These are phyloP conservation scores for Drosophila tanythrix DNA, from an alignment of 2,888 invertebrate genomes.

Conservation along the genomic window DNA sequence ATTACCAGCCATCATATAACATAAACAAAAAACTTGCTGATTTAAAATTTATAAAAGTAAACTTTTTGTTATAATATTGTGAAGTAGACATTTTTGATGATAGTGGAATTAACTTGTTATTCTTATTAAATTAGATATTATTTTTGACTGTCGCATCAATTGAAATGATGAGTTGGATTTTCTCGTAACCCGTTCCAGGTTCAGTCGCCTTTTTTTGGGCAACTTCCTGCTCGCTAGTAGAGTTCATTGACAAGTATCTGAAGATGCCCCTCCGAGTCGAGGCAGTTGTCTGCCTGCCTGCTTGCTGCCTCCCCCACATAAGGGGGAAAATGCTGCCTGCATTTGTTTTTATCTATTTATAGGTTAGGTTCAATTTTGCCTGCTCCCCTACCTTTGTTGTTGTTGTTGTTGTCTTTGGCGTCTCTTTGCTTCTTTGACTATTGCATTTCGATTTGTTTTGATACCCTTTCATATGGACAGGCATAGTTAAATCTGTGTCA, in stretches of 20 bases:
- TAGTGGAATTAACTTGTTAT: not conserved
- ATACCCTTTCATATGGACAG: conserved; percentile 12
- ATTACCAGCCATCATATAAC: not conserved
- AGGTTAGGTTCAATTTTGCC: conserved; percentile 47
- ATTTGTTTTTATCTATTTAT: conserved; percentile 63
- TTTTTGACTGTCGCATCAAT: not conserved
- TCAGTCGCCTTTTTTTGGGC: not conserved
- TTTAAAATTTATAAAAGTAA: not conserved
- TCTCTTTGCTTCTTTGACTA: conserved; percentile 30
- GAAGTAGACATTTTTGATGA: not conserved
- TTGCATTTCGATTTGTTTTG: conserved; percentile 39
- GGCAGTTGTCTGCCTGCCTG: conserved; percentile 21
- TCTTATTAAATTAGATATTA: not conserved
- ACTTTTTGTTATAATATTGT: not conserved
- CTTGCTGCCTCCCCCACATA: conserved; percentile 49
- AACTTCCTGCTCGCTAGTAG: conserved; percentile 17
- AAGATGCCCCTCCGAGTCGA: conserved; percentile 4
- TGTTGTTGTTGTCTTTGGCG: conserved; percentile 32
- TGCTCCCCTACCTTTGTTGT: conserved; percentile 8
- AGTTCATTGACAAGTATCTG: conserved; percentile 60
- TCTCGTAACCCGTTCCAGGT: not conserved
- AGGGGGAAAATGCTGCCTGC: conserved; percentile 21
- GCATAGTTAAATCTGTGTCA: not conserved
- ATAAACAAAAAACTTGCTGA: not conserved
- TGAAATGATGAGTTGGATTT: not conserved